phyloP scores from a whole-genome alignment of 2,113 vertebrate genomes.

The Spheniscus mendiculus region DNA sequence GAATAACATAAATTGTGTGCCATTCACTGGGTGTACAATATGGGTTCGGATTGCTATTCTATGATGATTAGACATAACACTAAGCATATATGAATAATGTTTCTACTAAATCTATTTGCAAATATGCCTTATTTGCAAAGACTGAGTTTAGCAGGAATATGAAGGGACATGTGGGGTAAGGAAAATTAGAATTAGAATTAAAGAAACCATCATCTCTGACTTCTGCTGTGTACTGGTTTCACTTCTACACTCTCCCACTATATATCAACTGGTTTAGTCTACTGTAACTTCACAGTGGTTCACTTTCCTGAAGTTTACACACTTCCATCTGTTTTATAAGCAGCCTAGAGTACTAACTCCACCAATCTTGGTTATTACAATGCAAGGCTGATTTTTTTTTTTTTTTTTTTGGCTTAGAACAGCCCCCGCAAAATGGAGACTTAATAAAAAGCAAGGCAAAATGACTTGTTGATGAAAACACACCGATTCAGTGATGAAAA shows the following conservation, averaged over 20 bases:
- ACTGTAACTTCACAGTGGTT: background rate
- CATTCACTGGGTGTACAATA: background rate
- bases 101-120: background rate
- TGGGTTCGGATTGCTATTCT: background rate
- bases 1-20: background rate
- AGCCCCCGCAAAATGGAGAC: background rate
- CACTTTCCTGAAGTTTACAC: background rate
- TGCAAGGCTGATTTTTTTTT: background rate
- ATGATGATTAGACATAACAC: background rate
- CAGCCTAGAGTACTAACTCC: background rate
- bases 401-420: background rate
- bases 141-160: background rate
- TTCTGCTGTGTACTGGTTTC: background rate
- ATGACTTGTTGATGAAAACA: background rate
- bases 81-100: background rate
- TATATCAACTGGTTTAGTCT: background rate
- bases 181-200: background rate
- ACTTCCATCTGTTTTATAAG: background rate
- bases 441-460: background rate
- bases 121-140: background rate
- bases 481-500: background rate
- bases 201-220: background rate
- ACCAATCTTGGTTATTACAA: background rate
- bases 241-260: background rate
- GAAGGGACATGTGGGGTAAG: background rate